phyloP scores from a whole-genome alignment of 2,888 invertebrate species.

The Diplolepis rosae region DNA sequence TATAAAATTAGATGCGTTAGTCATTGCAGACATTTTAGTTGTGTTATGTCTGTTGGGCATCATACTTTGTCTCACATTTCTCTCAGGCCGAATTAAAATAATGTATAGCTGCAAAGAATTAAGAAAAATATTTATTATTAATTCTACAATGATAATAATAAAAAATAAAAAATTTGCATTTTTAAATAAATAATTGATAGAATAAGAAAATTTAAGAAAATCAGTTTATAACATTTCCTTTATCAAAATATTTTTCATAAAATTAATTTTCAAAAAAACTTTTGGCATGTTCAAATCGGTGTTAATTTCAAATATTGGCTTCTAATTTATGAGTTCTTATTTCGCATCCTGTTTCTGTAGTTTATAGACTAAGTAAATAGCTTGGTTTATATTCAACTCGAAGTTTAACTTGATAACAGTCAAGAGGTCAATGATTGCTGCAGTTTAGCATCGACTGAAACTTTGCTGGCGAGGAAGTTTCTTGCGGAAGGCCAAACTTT shows the following conservation, averaged over 20 bases:
- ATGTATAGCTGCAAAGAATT: slow-evolving; percentile 88
- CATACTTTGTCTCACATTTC: slow-evolving; percentile 91
- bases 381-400: slow-evolving; percentile 5
- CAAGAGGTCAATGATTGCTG: slow-evolving; percentile 26
- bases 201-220: too few relatives aligned
- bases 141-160: too few relatives aligned
- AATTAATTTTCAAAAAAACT: not conserved
- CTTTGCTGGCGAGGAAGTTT: not conserved
- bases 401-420: slow-evolving; percentile 28
- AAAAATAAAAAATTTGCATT: too few relatives aligned
- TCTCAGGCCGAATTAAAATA: slow-evolving; percentile 90
- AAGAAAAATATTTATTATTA: too few relatives aligned
- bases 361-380: not conserved
- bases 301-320: too few relatives aligned
- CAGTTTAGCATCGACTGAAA: slow-evolving; percentile 8
- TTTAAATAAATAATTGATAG: too few relatives aligned
- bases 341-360: slow-evolving; percentile 8
- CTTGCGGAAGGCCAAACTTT: slow-evolving; percentile 6
- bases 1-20: slow-evolving; percentile 79
- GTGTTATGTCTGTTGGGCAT: slow-evolving; percentile 83
- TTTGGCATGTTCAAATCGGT: not conserved
- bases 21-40: slow-evolving; percentile 78
- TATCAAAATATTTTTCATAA: too few relatives aligned
- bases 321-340: not conserved
- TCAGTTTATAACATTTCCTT: too few relatives aligned